Evolutionary conservation across 2,797 vertebrate genomes (phyloP).

Genomic region (Enteromius thamalakanensis): DNA sequence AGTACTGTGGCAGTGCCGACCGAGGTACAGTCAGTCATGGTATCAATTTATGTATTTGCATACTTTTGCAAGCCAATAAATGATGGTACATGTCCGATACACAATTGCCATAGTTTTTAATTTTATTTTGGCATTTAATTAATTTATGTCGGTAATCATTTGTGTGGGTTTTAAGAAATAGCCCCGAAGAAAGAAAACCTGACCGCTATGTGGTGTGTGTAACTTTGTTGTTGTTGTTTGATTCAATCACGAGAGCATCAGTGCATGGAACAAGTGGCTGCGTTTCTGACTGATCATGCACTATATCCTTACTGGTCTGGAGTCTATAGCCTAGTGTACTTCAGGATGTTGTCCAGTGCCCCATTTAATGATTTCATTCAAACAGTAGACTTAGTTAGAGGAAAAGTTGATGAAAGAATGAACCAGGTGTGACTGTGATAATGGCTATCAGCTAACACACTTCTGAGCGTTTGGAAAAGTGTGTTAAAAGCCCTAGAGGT

Average conservation of each 20-base stretch:
- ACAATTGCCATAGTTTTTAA: neutral
- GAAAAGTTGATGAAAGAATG: slow-evolving; percentile 9
- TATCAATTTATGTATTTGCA: neutral
- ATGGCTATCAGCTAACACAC: slow-evolving; percentile 18
- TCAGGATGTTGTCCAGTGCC: neutral
- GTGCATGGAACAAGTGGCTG: slow-evolving; percentile 23
- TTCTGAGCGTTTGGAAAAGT: slow-evolving; percentile 29
- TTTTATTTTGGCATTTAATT: neutral
- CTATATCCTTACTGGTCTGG: neutral
- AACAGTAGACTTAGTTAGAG: neutral
- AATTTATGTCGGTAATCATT: neutral
- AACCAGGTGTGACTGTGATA: slow-evolving; percentile 36
- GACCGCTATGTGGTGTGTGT: neutral
- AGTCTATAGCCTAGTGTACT: neutral
- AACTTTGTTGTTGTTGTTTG: slow-evolving; percentile 11
- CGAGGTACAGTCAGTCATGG: neutral
- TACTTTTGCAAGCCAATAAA: neutral
- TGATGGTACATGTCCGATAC: neutral
- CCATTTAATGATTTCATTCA: neutral
- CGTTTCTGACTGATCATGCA: neutral
- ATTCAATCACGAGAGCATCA: neutral
- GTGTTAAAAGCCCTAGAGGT: slow-evolving; percentile 44
- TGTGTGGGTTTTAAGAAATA: neutral
- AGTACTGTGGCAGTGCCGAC: neutral
- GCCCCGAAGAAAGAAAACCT: neutral